Base-by-base conservation (phyloP, 23 tunicate genomes). In the Ciona savignyi region DNA sequence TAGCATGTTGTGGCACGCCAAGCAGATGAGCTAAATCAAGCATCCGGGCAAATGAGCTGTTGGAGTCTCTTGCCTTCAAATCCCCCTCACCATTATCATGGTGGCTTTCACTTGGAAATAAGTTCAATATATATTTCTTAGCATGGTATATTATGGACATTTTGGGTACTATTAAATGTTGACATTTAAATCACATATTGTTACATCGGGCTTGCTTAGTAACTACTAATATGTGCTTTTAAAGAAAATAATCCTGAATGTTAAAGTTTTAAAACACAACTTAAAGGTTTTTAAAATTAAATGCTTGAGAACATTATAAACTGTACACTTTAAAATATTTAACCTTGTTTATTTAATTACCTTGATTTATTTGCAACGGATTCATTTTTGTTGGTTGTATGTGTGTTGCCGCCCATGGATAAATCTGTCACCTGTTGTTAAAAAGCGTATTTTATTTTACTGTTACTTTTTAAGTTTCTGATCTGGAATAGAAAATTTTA, bases 11-110 rank as follows among this genome's bases (percentile, higher is more conserved):
- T 19, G 81, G 78, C 23, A 75, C 70, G 48, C 66, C 51, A 25
- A 87, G 65, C 67, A 87, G 25, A 26, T 67, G 74, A 1, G 95
- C 95, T 0, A 87, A 29, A 29, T 71, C 64, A 6, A 87, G 35
- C 68, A 87, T 32, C 9, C 64, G 29, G 1, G 85, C 80, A 65
- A 75, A 75, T 23, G 74, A 42, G 15, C 11, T 42, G 56, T 6
- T 6, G 9, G 56, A 42, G 15, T 42, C 15, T 6, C 15, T 42
- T 15, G 11, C 15, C 56, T 42, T 42, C n/a, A n/a, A n/a, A 15
- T 42, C 56, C 15, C 56, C 56, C 9, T n/a, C 63, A 2, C 29
- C 72, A 4, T 2, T 27, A 1, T 77, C 72, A 32, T 24, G 21
- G 51, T 27, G 25, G 23, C 51, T 25, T 62, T 62, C 32, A 30